Evolutionary conservation across 2,797 vertebrate species (phyloP), one percentile per base, ranked within the genome.

Genomic region (Chelonia mydas): DNA sequence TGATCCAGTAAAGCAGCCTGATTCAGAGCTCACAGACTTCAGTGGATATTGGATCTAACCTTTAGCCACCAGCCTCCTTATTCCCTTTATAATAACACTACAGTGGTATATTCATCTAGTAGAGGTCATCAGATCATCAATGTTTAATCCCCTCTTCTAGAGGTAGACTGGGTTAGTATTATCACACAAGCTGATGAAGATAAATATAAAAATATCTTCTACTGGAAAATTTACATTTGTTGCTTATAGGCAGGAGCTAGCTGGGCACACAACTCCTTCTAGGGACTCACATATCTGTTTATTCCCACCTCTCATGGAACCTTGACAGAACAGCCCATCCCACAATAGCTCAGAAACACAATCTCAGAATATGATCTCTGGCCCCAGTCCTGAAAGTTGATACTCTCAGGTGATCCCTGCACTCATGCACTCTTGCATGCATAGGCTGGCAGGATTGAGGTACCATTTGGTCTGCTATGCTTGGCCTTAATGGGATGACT

Each of bases 21-120:
- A 16, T 25, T 28, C 54, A 47, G 31, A 86, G 3, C 41, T 1
- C 33, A 37, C 50, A 50, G 4, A 37, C 83, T 87, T 33, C 0
- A 2, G 47, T 19, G 76, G 51, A 47, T 31, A 49, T 5, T 41
- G 55, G n/a, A 47, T 86, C 53, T 31, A 33, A 15, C 47, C 3
- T n/a, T 0, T 0, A 5, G 8, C 28, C 13, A 23, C 12, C 49
- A 81, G 19, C 61, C 57, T 57, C 28, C 23, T 23, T 72, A 72
- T 72, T 5, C 37, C 68, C 19, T 49, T 28, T 6, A 68, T 37
- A 82, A 76, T 33, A 1, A 0, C 4, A 3, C 5, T 50, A 33
- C 41, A 41, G 41, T 41, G 41, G 81, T 87, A 27, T 11, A 1
- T 13, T n/a, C 74, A 41, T 72, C 37, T 37, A 49, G 1, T 3